phyloP scores from a whole-genome alignment of 1,140 invertebrate species.

The Limonius californicus region DNA sequence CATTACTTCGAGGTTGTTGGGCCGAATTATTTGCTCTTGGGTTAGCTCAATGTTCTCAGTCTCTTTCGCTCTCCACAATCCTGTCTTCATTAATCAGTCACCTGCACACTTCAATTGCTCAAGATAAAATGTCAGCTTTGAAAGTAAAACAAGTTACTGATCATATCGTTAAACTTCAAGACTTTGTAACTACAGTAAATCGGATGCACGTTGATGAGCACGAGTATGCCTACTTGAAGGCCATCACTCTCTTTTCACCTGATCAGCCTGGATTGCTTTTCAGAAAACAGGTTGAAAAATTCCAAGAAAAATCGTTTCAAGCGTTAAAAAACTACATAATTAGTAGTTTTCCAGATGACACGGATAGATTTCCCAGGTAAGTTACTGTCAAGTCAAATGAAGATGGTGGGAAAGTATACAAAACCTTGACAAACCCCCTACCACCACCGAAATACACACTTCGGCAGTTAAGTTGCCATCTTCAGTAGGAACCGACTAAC shows the following conservation, averaged over 20 bases:
- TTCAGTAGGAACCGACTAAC: too few relatives aligned
- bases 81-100: constrained; percentile 75
- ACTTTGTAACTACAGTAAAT: constrained; percentile 74
- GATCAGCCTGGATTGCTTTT: constrained; percentile 48
- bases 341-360: constrained; percentile 50
- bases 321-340: constrained; percentile 62
- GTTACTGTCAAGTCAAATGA: too few relatives aligned
- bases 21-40: constrained; percentile 90
- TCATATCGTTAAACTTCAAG: constrained; percentile 78
- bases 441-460: too few relatives aligned
- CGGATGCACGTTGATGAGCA: constrained; percentile 72
- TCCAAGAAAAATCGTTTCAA: constrained; percentile 71
- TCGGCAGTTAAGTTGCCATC: too few relatives aligned
- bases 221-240: constrained; percentile 89
- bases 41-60: constrained; percentile 81
- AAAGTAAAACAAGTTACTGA: constrained; percentile 77
- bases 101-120: constrained; percentile 60
- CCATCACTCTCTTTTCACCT: constrained; percentile 75
- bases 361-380: constrained; percentile 59
- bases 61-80: constrained; percentile 76
- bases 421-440: too few relatives aligned
- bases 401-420: too few relatives aligned
- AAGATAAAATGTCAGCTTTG: constrained; percentile 67
- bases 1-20: constrained; percentile 84
- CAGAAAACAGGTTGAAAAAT: constrained; percentile 53